Evolutionary conservation across 2,113 vertebrate species (phyloP).

Genomic region (Spheniscus mendiculus): DNA sequence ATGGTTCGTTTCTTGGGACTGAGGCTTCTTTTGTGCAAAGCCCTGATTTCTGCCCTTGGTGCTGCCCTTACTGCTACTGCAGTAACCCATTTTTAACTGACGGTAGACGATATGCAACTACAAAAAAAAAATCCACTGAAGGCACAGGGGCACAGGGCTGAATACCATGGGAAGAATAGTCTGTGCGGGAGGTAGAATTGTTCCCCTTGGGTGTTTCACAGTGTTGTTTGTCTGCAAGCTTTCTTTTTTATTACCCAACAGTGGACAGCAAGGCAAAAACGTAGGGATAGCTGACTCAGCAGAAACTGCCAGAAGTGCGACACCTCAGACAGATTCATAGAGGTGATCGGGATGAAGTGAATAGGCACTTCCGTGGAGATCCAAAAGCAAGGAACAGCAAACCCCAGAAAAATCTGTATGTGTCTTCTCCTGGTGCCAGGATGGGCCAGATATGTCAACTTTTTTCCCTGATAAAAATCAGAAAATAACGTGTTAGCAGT

Average conservation of each 20-base stretch:
- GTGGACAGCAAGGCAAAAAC: background rate
- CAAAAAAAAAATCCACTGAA: background rate
- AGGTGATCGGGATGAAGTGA: background rate
- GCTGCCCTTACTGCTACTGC: background rate
- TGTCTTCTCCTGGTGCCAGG: background rate
- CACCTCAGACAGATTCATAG: background rate
- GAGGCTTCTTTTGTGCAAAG: background rate
- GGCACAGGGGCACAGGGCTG: background rate
- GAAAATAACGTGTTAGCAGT: background rate
- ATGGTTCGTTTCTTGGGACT: fast-evolving
- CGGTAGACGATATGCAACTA: fast-evolving
- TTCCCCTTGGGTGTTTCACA: background rate
- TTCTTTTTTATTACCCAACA: background rate
- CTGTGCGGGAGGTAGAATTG: background rate
- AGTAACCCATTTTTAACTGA: fast-evolving
- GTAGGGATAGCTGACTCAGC: background rate
- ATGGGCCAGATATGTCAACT: no score
- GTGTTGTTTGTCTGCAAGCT: background rate
- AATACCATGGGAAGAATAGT: background rate
- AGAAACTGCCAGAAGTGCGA: background rate
- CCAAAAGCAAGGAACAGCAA: background rate
- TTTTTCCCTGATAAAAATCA: background rate
- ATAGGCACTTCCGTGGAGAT: background rate
- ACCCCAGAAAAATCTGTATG: background rate
- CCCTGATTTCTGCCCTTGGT: background rate